These are phyloP conservation scores for Aspidapion aeneum DNA, from an alignment of 2,888 invertebrate genomes.

Conservation along the genomic window DNA sequence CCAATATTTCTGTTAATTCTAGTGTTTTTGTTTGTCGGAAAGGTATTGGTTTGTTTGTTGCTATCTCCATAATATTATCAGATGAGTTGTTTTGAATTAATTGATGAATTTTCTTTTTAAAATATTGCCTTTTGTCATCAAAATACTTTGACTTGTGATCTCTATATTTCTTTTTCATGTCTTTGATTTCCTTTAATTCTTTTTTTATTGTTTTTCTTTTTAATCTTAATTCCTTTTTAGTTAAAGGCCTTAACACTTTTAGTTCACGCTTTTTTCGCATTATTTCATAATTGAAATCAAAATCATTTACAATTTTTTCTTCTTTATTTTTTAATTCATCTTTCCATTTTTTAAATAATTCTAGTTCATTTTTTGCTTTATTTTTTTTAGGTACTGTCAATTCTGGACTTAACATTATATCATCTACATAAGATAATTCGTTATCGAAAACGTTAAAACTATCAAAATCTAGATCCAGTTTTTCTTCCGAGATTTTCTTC, in stretches of 20 bases:
- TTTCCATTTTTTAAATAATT: background rate
- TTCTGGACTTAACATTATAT: background rate
- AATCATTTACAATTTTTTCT: background rate
- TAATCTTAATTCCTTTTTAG: background rate
- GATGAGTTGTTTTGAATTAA: background rate
- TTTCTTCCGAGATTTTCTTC: background rate
- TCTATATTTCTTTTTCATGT: conserved; percentile 6
- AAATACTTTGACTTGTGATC: conserved; percentile 13
- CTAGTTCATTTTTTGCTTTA: background rate
- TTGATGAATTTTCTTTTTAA: background rate
- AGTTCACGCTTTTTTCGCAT: conserved; percentile 12
- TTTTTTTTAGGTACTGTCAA: background rate
- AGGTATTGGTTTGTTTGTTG: conserved; percentile 1
- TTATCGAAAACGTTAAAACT: background rate
- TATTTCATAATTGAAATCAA: conserved; percentile 7
- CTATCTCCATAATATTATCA: background rate
- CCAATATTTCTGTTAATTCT: too few species aligned
- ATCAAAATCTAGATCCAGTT: background rate
- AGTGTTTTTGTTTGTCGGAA: too few species aligned
- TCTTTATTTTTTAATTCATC: background rate
- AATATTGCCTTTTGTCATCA: background rate
- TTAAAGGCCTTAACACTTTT: background rate
- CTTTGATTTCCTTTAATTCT: conserved; percentile 4
- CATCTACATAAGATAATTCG: background rate
- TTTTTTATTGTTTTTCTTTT: conserved; percentile 1